Evolutionary conservation across 2,797 vertebrate genomes (phyloP).

Genomic region (Bufotes viridis): DNA sequence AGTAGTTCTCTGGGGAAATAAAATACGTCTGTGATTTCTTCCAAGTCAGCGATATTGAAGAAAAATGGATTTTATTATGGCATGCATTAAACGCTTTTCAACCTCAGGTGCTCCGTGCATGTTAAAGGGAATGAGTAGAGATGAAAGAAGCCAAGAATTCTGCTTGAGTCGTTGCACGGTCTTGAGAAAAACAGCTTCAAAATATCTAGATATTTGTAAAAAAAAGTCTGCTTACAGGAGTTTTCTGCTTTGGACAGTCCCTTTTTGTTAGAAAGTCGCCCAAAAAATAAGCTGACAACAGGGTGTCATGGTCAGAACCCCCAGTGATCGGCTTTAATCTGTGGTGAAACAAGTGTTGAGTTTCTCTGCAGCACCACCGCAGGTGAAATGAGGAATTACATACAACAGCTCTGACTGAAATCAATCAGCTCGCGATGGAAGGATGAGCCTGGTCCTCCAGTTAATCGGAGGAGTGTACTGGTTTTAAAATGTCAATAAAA

Average conservation of each 20-base stretch:
- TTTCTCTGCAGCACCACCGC: not conserved
- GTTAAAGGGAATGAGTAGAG: not conserved
- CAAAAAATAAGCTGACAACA: not conserved
- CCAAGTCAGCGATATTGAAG: conserved; percentile 41
- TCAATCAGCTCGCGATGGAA: not conserved
- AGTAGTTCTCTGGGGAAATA: conserved; percentile 47
- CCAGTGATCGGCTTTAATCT: not conserved
- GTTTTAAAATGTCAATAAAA: too few relatives aligned
- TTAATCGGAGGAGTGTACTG: too few relatives aligned
- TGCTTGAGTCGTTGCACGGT: not conserved
- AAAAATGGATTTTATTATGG: conserved; percentile 53
- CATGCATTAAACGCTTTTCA: conserved; percentile 23
- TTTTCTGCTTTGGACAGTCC: not conserved
- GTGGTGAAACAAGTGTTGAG: not conserved
- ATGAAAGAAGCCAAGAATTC: not conserved
- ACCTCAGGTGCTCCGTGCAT: conserved; percentile 34
- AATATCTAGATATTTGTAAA: not conserved
- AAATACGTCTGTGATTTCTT: conserved; percentile 51
- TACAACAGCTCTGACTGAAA: not conserved
- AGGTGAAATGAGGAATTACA: not conserved
- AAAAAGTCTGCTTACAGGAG: not conserved
- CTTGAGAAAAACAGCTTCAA: not conserved
- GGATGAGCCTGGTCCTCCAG: not conserved
- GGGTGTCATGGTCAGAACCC: not conserved
- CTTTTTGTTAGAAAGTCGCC: not conserved